Evolutionary conservation across 1,140 invertebrate species (phyloP), one percentile per base, ranked within the genome.

Genomic region (Babylonia areolata): DNA sequence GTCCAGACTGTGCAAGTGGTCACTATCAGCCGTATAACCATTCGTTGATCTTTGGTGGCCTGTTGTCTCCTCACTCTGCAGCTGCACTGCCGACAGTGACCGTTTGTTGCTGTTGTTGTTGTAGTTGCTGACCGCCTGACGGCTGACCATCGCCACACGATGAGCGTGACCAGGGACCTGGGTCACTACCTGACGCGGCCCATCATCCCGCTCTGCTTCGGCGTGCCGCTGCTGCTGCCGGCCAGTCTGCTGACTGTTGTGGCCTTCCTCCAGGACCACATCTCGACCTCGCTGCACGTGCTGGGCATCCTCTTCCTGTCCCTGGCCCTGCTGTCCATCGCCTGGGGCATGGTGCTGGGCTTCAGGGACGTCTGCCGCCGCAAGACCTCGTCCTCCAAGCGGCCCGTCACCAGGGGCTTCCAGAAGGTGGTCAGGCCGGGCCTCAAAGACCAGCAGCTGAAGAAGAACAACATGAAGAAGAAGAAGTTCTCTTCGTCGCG

Each of bases 161-260:
- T 80, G 78, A 40, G 28, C 9, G 46, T 12, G 0, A 0, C 31
- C n/a, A 51, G 17, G n/a, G 78, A 80, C 46, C 78, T 80, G 5
- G 28, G 31, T 1, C 28, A 12, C 6, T 80, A 80, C 78, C 78
- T 80, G 42, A 80, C 42, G n/a, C 78, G 46, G 1, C 78, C 78
- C 37, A 80, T 80, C 78, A 80, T 80, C 42, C 78, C 78, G 9
- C 33, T 80, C 78, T 80, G 78, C 46, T 80, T 80, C 78, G 78
- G 78, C 2, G 9, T 80, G 3, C 78, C 78, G 3, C 78, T 80
- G 28, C 42, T 80, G 78, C 78, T 80, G 78, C 42, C 78, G 2
- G 78, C 78, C 28, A 58, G 28, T 12, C 42, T 80, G n/a, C 78
- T 80, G 23, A 40, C 40, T 0, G 78, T 58, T 28, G 78, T 80